Base-by-base conservation (phyloP, 2,888 invertebrate genomes). In the Pristionchus fissidentatus region DNA sequence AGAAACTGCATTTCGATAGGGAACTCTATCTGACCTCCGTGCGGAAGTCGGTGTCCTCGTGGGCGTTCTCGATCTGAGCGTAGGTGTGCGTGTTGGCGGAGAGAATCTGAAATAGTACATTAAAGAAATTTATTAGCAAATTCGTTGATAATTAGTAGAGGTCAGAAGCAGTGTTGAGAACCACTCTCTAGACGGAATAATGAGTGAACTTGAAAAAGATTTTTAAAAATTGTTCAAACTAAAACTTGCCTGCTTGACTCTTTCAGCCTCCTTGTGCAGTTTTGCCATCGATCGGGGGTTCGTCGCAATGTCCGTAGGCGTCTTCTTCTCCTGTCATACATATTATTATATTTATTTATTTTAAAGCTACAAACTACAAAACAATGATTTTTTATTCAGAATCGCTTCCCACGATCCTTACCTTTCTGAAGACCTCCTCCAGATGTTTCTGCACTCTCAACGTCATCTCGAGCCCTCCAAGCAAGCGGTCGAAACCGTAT, bases 401-500 rank as follows among this genome's bases (percentile, higher is more conserved):
- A 26, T 26, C 38, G 10, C 7, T 29, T 22, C 5, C 26, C 1
- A 35, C 32, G 38, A 35, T 8, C 10, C 38, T 19, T n/a, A 70
- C 82, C 66, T 73, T 60, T 75, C 83, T 73, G 60, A 83, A 83
- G 1, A 85, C 85, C 77, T 85, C 80, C 77, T 88, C 87, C 22
- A 88, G 66, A 35, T 87, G 85, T 49, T 87, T 87, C 70, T 87
- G 78, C 46, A 99, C 94, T 85, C 98, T 94, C 60, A 97, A 93
- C 83, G 97, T 97, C 93, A 98, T 95, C 93, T 98, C 97, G 77
- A 97, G 93, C 0, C 99, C 98, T 43, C 99, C 99, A 7, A 99
- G 94, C 0, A 96, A 96, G 83, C 97, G 95, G 90, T 95, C 95
- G 92, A 94, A 95, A 19, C 97, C 98, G 84, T 98, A 96, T n/a